Evolutionary conservation across 2,888 invertebrate species (phyloP).

Genomic region (Schizaphis graminum): DNA sequence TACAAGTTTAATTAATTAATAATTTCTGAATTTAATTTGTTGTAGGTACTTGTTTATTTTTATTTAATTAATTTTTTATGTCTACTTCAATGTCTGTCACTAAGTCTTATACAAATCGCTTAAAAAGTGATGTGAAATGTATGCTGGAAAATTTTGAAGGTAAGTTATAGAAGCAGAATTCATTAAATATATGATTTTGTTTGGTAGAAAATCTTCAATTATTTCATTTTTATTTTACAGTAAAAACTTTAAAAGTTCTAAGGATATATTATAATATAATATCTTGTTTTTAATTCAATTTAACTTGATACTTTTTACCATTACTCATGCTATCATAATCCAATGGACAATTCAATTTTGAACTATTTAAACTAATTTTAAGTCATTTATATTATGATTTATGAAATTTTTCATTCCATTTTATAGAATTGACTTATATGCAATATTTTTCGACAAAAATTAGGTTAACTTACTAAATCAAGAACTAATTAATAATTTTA

Average conservation of each 20-base stretch:
- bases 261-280: no score
- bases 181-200: neutral
- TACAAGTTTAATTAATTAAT: neutral
- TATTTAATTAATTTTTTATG: neutral
- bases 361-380: neutral
- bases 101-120: conserved; percentile 92
- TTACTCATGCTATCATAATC: neutral
- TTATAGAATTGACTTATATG: neutral
- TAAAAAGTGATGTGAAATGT: conserved; percentile 97
- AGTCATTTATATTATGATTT: neutral
- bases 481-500: neutral
- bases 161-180: conserved; percentile 70
- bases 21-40: neutral
- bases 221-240: no score
- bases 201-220: neutral
- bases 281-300: no score
- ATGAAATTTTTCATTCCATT: neutral
- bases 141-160: conserved; percentile 98
- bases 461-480: neutral
- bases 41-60: neutral
- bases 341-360: neutral
- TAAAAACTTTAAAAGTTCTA: no score
- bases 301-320: neutral
- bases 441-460: neutral
- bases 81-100: conserved; percentile 57